phyloP scores from a whole-genome alignment of 1,140 invertebrate species.

The Achroia grisella region DNA sequence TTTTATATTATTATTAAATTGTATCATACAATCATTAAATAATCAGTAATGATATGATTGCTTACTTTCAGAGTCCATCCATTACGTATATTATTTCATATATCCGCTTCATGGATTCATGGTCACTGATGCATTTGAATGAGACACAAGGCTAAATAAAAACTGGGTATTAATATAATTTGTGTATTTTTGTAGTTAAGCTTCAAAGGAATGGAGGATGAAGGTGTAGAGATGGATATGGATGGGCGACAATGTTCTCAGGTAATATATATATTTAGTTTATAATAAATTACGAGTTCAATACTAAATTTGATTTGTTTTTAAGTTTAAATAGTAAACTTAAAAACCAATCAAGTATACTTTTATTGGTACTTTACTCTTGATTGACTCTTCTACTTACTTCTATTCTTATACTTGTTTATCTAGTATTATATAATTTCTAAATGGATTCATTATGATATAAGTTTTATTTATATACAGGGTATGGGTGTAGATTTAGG shows the following conservation, averaged over 20 bases:
- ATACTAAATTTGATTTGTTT: no score
- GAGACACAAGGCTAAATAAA: no score
- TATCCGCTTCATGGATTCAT: no score
- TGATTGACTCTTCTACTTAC: no score
- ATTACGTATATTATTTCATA: not conserved
- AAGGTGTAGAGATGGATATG: constrained; percentile 68
- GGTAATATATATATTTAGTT: constrained; percentile 21
- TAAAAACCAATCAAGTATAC: no score
- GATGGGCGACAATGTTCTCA: constrained; percentile 62
- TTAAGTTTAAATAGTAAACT: not conserved
- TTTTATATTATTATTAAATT: no score
- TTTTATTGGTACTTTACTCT: no score
- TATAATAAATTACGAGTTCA: no score
- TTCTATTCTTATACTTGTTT: no score
- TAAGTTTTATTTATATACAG: constrained; percentile 22
- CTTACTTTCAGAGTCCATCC: not conserved
- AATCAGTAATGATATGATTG: constrained; percentile 1
- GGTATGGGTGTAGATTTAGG: constrained; percentile 68
- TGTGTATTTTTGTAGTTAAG: constrained; percentile 37
- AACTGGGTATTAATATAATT: no score
- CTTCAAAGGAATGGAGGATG: constrained; percentile 69
- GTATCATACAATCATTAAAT: not conserved
- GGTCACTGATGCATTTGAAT: no score
- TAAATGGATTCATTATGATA: not conserved
- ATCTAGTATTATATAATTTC: no score